These are phyloP conservation scores for Tadarida brasiliensis DNA, from an alignment of 2,797 vertebrate species.

Conservation along the genomic window DNA sequence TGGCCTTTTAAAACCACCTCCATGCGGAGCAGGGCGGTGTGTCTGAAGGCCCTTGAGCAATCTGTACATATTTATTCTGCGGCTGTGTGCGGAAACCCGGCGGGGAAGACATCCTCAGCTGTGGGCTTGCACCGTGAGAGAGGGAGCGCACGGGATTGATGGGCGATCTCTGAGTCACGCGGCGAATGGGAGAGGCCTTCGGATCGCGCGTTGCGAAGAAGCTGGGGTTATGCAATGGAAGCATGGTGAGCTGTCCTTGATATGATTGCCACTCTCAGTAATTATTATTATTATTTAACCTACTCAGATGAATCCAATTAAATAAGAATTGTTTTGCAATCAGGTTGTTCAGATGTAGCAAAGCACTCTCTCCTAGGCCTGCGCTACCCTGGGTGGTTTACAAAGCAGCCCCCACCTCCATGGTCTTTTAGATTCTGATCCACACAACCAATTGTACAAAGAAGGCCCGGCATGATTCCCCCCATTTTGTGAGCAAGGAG, in stretches of 20 bases:
- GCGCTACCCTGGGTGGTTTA: fast-evolving
- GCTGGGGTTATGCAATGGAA: neutral
- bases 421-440: neutral
- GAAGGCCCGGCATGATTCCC: neutral
- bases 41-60: neutral
- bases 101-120: neutral
- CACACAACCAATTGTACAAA: neutral
- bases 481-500: neutral
- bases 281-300: conserved; percentile 54
- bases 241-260: conserved; percentile 57
- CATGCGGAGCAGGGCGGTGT: neutral
- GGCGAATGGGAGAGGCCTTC: conserved; percentile 42
- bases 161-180: conserved; percentile 63
- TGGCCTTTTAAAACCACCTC: neutral
- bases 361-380: no score
- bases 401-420: neutral
- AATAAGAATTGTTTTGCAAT: conserved; percentile 62
- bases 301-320: conserved; percentile 55
- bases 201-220: neutral
- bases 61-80: neutral
- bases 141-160: neutral
- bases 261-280: neutral
- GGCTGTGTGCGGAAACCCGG: neutral
- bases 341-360: neutral
- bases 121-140: neutral